Conservation (phyloP, 2,113 vertebrate species). For the Laticauda colubrina region DNA sequence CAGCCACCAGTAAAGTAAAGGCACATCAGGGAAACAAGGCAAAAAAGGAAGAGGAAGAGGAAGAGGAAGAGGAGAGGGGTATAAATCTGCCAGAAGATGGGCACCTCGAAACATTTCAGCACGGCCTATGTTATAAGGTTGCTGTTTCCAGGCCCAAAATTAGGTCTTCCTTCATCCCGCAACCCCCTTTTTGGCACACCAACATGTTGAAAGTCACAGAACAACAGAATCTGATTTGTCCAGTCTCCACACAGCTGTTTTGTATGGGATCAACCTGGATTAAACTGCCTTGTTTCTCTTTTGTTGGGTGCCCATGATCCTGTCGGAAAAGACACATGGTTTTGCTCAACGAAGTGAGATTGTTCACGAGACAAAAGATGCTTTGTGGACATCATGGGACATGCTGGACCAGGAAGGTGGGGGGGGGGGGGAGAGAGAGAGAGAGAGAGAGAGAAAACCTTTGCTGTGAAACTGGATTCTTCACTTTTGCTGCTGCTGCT, state of each 20-base stretch:
- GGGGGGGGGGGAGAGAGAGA: too few species aligned
- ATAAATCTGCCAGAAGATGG: not conserved
- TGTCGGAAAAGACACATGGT: not conserved
- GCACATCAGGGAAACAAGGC: conserved; percentile 43
- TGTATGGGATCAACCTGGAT: not conserved
- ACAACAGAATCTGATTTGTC: not conserved
- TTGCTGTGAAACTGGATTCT: not conserved
- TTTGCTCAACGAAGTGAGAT: not conserved
- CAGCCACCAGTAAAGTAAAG: conserved; percentile 33
- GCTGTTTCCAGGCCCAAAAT: conserved; percentile 26
- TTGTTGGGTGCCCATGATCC: not conserved
- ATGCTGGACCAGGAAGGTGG: not conserved
- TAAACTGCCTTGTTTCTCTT: not conserved
- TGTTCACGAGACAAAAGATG: not conserved
- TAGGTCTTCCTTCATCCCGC: not conserved
- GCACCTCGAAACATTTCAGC: not conserved
- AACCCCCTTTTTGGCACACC: not conserved
- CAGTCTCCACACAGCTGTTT: too few species aligned
- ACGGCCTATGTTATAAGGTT: not conserved
- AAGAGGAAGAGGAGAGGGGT: conserved; percentile 19
- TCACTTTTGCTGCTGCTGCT: not conserved
- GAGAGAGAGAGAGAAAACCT: too few species aligned
- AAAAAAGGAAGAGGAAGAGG: conserved; percentile 1
- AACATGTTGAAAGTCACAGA: not conserved
- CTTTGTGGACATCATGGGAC: not conserved